These are phyloP conservation scores for Onychostruthus taczanowskii DNA, from an alignment of 2,113 vertebrate species.

Conservation along the genomic window DNA sequence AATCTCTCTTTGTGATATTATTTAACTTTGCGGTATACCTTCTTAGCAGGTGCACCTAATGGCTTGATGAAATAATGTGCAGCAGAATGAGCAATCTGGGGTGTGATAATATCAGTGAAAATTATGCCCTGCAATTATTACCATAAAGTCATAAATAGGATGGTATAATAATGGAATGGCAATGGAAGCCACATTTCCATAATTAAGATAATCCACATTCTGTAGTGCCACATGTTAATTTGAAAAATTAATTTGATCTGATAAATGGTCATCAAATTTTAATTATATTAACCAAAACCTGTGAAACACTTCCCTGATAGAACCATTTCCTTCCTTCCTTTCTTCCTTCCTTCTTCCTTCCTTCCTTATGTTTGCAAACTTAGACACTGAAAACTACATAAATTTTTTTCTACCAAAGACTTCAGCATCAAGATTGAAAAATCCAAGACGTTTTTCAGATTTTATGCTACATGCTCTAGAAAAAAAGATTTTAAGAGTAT, in stretches of 20 bases:
- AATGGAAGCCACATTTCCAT: constrained; percentile 48
- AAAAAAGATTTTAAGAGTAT: not conserved
- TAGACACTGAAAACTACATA: not conserved
- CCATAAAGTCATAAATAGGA: not conserved
- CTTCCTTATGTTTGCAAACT: not conserved
- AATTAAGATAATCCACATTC: constrained; percentile 57
- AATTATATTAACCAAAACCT: not conserved
- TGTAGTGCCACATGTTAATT: constrained; percentile 40
- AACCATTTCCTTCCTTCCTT: not conserved
- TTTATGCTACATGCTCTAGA: not conserved
- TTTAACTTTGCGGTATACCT: not conserved
- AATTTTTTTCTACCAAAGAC: not conserved
- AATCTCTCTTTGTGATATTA: not conserved
- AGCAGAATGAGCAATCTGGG: constrained; percentile 1
- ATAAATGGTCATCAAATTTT: constrained; percentile 8
- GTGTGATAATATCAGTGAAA: constrained; percentile 32
- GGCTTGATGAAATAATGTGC: not conserved
- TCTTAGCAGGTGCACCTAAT: not conserved
- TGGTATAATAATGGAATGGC: constrained; percentile 28
- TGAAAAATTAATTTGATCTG: constrained; percentile 45
- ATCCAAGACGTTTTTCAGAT: not conserved
- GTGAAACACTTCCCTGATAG: not conserved
- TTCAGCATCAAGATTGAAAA: not conserved
- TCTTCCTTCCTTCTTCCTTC: not conserved
- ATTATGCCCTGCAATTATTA: constrained; percentile 39